A percentile compares a stretch with the other conserved stretches of the same genome.
These are phyloP conservation scores for Steatornis caripensis DNA, from an alignment of 2,113 vertebrate species.

Conservation along the genomic window DNA sequence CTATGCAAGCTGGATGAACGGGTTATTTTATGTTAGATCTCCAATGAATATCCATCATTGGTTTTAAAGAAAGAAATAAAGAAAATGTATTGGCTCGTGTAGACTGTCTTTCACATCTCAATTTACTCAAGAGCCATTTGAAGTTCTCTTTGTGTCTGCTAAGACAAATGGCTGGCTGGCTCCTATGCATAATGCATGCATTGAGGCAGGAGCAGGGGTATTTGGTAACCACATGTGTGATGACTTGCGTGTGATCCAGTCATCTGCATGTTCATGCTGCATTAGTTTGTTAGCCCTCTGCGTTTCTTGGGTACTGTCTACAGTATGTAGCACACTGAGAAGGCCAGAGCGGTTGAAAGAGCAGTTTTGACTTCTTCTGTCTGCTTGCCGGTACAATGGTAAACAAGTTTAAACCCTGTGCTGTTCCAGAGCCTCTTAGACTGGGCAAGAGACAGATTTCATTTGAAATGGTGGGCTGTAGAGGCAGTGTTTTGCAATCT, in stretches of 20 bases:
- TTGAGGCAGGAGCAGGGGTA: neutral
- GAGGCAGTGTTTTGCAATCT: neutral
- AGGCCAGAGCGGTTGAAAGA: neutral
- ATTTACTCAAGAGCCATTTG: neutral
- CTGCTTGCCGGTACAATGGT: neutral
- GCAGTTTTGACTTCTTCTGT: neutral
- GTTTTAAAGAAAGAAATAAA: constrained; percentile 14
- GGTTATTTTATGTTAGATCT: constrained; percentile 19
- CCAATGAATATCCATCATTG: neutral
- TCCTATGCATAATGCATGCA: neutral
- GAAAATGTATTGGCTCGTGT: neutral
- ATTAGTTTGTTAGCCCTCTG: neutral
- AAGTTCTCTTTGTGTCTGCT: neutral
- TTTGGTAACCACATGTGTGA: neutral
- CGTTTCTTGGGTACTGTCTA: neutral
- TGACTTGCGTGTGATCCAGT: neutral
- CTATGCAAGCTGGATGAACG: neutral
- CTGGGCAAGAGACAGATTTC: neutral
- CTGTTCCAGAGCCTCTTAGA: neutral
- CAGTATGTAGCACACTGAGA: neutral
- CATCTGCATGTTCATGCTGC: neutral
- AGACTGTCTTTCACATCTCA: neutral
- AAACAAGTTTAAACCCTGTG: neutral
- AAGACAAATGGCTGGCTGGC: neutral
- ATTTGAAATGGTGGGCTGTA: neutral